Percentiles rank a stretch among this genome's conserved stretches.
These are phyloP conservation scores for Poecilus cupreus DNA, from an alignment of 2,888 invertebrate species.

Conservation along the genomic window DNA sequence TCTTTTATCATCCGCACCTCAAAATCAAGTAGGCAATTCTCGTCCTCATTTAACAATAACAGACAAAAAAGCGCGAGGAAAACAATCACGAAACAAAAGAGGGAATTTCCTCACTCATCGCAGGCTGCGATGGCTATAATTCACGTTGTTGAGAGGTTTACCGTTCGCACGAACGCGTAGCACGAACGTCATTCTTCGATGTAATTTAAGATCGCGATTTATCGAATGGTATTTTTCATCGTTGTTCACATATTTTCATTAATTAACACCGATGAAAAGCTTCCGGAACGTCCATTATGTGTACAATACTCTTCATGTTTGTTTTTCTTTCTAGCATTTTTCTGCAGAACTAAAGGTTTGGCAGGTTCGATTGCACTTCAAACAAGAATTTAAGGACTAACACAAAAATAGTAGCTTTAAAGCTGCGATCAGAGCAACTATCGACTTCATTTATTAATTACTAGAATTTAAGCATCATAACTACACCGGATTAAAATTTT, in stretches of 20 bases:
- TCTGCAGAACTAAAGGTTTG: no score
- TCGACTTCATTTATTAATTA: no score
- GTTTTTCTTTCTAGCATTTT: no score
- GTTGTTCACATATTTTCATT: slow-evolving; percentile 50
- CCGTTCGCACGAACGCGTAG: slow-evolving; percentile 26
- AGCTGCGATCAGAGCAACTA: no score
- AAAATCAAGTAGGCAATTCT: slow-evolving; percentile 31
- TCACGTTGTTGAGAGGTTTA: slow-evolving; percentile 7
- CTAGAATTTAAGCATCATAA: no score
- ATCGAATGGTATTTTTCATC: slow-evolving; percentile 45
- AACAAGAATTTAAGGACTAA: no score
- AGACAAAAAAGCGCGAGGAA: slow-evolving; percentile 19
- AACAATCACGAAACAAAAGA: slow-evolving; percentile 36
- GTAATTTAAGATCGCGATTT: slow-evolving; percentile 46
- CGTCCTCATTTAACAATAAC: slow-evolving; percentile 32
- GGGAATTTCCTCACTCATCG: slow-evolving; percentile 30
- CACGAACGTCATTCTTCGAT: slow-evolving; percentile 14
- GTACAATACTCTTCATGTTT: neutral
- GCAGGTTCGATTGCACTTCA: no score
- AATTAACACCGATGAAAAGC: slow-evolving; percentile 36
- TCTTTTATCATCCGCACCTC: slow-evolving; percentile 16
- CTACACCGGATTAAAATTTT: no score
- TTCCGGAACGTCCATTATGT: neutral
- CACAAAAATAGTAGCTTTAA: no score
- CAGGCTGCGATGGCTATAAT: slow-evolving; percentile 17